Evolutionary conservation across 2,113 vertebrate species (phyloP), one percentile per base, ranked within the genome.

Genomic region (Microcebus tavaratra): DNA sequence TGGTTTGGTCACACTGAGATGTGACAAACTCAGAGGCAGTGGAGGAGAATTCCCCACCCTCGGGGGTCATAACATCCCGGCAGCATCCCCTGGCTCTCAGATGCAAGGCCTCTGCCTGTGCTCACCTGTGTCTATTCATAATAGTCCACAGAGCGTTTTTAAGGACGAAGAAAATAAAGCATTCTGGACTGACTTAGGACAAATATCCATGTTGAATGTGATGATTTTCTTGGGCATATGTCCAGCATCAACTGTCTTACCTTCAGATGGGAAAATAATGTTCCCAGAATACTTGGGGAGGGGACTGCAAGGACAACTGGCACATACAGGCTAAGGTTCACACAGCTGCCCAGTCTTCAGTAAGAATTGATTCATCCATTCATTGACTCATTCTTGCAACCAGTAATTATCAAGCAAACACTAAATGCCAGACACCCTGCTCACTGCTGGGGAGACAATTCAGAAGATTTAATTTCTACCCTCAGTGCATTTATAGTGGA

Each of bases 141-240:
- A 59, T 25, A 34, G 20, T 67, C 11, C 36, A 42, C n/a, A 61
- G 72, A 65, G 85, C 23, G 20, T 21, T 72, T 82, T n/a, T 65
- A 76, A 92, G 42, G 36, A 70, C 68, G 93, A 93, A 78, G 53
- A 84, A 68, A 88, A 88, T 65, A 80, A 93, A 96, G 72, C 36
- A 31, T 50, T 29, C 31, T 48, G 29, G 31, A 17, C 70, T 25
- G 8, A 70, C 29, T 70, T 72, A 67, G 17, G 65, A 87, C 59
- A 95, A 79, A 81, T 18, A 80, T 13, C 48, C 76, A 5, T 59
- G 23, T 14, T 68, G 73, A 31, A 59, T 25, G 12, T 36, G 45
- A 27, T n/a, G 48, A n/a, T 27, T 48, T 23, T 91, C 45, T 68
- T 17, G 12, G 12, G 10, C 36, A 39, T 57, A 17, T 61, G 25